Evolutionary conservation across 2,113 vertebrate genomes (phyloP).

Genomic region (Zosterops japonicus): DNA sequence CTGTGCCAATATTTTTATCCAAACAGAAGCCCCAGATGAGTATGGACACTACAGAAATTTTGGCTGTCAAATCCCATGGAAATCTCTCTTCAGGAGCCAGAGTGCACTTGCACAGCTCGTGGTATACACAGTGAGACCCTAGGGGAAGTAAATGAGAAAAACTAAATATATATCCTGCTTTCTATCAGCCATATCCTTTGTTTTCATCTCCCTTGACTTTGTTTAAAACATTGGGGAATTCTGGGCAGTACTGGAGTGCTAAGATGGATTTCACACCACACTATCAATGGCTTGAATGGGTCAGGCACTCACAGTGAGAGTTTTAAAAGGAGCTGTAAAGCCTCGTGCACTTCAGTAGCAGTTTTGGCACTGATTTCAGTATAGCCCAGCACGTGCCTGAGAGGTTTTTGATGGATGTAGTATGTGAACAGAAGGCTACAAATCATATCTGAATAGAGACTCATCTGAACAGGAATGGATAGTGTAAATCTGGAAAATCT

Average conservation of each 20-base stretch:
- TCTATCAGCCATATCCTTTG: not conserved
- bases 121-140: not conserved
- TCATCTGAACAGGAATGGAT: not conserved
- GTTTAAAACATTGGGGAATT: not conserved
- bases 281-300: not conserved
- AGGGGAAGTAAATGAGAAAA: not conserved
- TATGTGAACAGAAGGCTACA: not conserved
- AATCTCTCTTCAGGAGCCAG: not conserved
- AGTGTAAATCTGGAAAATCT: not conserved
- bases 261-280: not conserved
- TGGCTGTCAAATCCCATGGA: not conserved
- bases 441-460: not conserved
- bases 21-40: not conserved
- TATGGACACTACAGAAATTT: not conserved
- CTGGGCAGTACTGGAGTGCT: not conserved
- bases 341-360: not conserved
- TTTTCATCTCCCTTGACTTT: not conserved
- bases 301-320: not conserved
- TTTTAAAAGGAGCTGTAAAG: not conserved
- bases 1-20: accelerated
- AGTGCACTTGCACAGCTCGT: not conserved
- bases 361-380: not conserved
- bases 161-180: not conserved
- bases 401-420: not conserved
- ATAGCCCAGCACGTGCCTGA: not conserved